These are phyloP conservation scores for Microplitis manilae DNA, from an alignment of 2,888 invertebrate species.

Conservation along the genomic window DNA sequence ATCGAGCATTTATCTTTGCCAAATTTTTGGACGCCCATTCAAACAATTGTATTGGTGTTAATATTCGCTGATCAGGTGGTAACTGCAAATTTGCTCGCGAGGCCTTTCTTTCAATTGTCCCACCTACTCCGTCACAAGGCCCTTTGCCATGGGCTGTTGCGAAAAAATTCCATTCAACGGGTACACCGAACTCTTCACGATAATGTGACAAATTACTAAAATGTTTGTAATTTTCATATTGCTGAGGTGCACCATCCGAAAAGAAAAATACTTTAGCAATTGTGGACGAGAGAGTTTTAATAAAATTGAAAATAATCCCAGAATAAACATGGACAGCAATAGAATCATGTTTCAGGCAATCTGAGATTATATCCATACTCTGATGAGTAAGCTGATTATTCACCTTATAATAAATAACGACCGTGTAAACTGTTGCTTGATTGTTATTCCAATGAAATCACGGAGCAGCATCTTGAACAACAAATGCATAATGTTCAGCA, in stretches of 20 bases:
- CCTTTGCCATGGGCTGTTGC: constrained; percentile 42
- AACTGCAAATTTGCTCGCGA: too few species aligned
- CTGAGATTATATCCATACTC: constrained; percentile 51
- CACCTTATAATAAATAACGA: constrained; percentile 47
- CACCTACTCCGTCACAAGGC: constrained; percentile 24
- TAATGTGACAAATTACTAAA: constrained; percentile 32
- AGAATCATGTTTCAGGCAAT: constrained; percentile 48
- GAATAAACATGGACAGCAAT: too few species aligned
- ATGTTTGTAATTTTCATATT: constrained; percentile 37
- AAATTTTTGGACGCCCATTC: constrained; percentile 35
- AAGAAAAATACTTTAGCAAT: constrained; percentile 33
- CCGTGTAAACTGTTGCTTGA: constrained; percentile 48
- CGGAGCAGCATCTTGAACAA: constrained; percentile 48
- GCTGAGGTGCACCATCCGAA: constrained; percentile 39
- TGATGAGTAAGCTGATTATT: constrained; percentile 37
- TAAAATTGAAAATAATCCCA: too few species aligned
- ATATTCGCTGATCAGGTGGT: background rate
- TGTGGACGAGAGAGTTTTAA: too few species aligned
- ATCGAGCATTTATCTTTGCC: constrained; percentile 26
- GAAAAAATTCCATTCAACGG: constrained; percentile 35
- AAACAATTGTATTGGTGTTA: constrained; percentile 39
- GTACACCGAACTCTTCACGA: constrained; percentile 16
- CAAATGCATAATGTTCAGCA: constrained; percentile 26
- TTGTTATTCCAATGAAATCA: constrained; percentile 50
- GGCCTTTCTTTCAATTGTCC: too few species aligned